Base-by-base conservation (phyloP, 2,113 vertebrate genomes). In the Felis chaus region DNA sequence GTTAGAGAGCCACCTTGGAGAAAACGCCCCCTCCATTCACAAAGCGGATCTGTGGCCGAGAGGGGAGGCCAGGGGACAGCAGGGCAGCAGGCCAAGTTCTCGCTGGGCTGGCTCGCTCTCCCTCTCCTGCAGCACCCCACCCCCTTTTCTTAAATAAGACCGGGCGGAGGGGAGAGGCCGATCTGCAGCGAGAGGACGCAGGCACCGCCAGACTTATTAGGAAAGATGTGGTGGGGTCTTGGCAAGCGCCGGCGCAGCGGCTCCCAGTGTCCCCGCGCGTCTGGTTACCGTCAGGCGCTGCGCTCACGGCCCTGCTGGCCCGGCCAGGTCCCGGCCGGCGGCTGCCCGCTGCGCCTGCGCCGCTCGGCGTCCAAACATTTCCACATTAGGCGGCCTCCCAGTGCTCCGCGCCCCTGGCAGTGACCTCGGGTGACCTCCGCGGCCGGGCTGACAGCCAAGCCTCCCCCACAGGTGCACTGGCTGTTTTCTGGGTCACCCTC, bases 251-350 rank as follows among this genome's bases (percentile, higher is more conserved):
- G 97, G 93, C 65, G 86, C 0, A 1, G 16, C 61, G 23, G 89
- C 48, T 96, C 94, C 0, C 92, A 87, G 76, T 4, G 0, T 95
- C 96, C 83, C 80, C 66, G 84, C 6, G 55, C 85, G 98, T 98
- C 98, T 98, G 98, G 98, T 98, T 98, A 98, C 97, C 98, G 98
- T 98, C 98, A 98, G 96, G 88, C 69, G 74, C 82, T 76, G 88
- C 82, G 93, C 96, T 98, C 97, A 97, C 57, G 96, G 91, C 96
- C 96, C 2, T 16, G 97, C 61, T 39, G 79, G 97, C 96, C 93
- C 88, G 95, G 92, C 96, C 97, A 97, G 84, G 96, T 96, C 97
- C 98, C 97, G 97, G 97, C 79, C 66, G 65, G 76, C 94, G 96
- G 97, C 98, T 98, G 95, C 93, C 97, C 94, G 39, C 94, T 95